Evolutionary conservation across 2,888 invertebrate genomes (phyloP), one percentile per base, ranked within the genome.

Genomic region (Corythucha ciliata): DNA sequence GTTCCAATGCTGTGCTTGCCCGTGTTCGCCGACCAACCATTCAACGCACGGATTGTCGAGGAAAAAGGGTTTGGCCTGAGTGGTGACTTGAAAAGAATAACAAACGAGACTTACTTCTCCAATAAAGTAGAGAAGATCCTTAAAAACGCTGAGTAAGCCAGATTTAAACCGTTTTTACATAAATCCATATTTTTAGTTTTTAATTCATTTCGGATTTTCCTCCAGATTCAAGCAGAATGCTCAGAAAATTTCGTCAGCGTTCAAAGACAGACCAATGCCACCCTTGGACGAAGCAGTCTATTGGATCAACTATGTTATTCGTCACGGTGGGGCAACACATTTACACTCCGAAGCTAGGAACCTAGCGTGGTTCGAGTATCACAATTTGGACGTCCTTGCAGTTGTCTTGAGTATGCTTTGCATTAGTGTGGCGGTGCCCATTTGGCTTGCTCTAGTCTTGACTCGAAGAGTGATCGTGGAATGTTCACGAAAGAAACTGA

Each of bases 1-100:
- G 76, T 80, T 6, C 80, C 82, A 0, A 70, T 80, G 46, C 65
- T 82, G 8, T 68, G 76, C 1, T 73, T 81, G 24, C 82, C 82
- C 1, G 76, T 82, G 68, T 81, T 74, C 60, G 81, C 80, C 3
- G 82, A 83, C 67, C 82, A 82, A 65, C 71, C 69, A 58, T 60
- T 66, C 22, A 83, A 83, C 62, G 69, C 77, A 0, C 76, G 74
- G 0, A 71, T 74, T 0, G 66, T 74, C 2, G 65, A 68, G 7
- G 66, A 72, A 1, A 70, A 73, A 2, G 80, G 79, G 3, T 70
- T 75, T 56, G 81, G 78, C 0, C n/a, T n/a, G n/a, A n/a, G n/a
- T n/a, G n/a, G n/a, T n/a, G n/a, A n/a, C n/a, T n/a, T n/a, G n/a
- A n/a, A n/a, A n/a, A n/a, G n/a, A n/a, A n/a, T n/a, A n/a, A n/a